Conservation (phyloP, 1,140 invertebrate genomes). For the Drosophila rufa region DNA sequence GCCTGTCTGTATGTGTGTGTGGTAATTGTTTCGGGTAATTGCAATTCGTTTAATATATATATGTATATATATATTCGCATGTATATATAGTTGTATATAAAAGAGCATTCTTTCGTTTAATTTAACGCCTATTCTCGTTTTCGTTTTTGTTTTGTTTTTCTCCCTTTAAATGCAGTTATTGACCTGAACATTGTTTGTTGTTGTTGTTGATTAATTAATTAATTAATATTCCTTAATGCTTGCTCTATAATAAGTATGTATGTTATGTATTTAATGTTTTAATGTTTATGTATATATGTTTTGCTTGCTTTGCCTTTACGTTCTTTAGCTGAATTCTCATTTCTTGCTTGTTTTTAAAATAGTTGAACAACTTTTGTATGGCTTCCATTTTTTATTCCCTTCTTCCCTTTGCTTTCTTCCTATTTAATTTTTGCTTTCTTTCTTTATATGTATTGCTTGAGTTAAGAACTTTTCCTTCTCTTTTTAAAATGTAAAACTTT, state of each 20-base stretch:
- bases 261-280: conserved; percentile 36
- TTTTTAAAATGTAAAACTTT: conserved; percentile 52
- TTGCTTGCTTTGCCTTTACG: conserved; percentile 24
- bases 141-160: conserved; percentile 11
- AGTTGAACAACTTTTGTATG: conserved; percentile 52
- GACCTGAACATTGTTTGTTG: conserved; percentile 74
- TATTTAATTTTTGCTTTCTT: conserved; percentile 25
- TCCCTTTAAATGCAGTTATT: conserved; percentile 79
- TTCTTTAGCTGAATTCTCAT: conserved; percentile 26
- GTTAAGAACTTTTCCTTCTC: conserved; percentile 28
- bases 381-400: conserved; percentile 5
- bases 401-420: conserved; percentile 3
- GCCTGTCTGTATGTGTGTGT: conserved; percentile 8
- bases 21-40: conserved; percentile 35
- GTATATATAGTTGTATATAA: conserved; percentile 64
- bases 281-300: conserved; percentile 49
- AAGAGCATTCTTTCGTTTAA: conserved; percentile 58
- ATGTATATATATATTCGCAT: conserved; percentile 43
- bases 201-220: conserved; percentile 39
- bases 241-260: conserved; percentile 42
- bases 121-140: conserved; percentile 62
- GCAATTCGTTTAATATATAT: conserved; percentile 39
- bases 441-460: conserved; percentile 42
- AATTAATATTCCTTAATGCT: conserved; percentile 44
- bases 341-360: conserved; percentile 36